Evolutionary conservation across 1,140 invertebrate species (phyloP).

Genomic region (Pemphigus obesinymphae): DNA sequence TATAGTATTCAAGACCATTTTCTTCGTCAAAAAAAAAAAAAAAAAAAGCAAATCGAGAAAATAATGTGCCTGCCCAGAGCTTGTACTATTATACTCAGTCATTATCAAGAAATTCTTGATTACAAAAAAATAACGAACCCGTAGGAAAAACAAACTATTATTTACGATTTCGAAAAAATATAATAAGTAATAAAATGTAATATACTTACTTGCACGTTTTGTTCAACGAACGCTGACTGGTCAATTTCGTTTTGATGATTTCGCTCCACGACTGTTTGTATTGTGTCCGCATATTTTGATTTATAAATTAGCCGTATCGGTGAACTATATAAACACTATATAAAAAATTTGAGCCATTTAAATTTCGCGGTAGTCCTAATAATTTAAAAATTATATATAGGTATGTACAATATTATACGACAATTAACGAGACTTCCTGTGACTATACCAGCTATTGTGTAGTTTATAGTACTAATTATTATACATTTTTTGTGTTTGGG

Average conservation of each 20-base stretch:
- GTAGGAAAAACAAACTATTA: neutral
- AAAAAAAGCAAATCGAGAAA: neutral
- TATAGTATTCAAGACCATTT: neutral
- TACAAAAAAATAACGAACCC: neutral
- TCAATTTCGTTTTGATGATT: neutral
- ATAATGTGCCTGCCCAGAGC: neutral
- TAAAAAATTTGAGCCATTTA: neutral
- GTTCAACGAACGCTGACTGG: neutral
- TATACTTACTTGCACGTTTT: too few species aligned
- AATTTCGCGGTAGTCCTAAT: neutral
- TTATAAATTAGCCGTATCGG: neutral
- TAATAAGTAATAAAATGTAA: neutral
- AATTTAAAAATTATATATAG: neutral
- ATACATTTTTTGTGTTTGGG: neutral
- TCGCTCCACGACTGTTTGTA: neutral
- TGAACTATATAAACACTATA: neutral
- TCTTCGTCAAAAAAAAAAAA: neutral
- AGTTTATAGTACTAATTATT: neutral
- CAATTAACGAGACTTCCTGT: conserved; percentile 17
- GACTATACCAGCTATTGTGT: neutral
- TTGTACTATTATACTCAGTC: neutral
- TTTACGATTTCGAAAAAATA: neutral
- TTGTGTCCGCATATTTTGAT: neutral
- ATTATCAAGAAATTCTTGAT: neutral
- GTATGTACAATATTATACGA: too few species aligned